Evolutionary conservation across 2,113 vertebrate genomes (phyloP), one percentile per base, ranked within the genome.

Genomic region (Psammodynastes pulverulentus): DNA sequence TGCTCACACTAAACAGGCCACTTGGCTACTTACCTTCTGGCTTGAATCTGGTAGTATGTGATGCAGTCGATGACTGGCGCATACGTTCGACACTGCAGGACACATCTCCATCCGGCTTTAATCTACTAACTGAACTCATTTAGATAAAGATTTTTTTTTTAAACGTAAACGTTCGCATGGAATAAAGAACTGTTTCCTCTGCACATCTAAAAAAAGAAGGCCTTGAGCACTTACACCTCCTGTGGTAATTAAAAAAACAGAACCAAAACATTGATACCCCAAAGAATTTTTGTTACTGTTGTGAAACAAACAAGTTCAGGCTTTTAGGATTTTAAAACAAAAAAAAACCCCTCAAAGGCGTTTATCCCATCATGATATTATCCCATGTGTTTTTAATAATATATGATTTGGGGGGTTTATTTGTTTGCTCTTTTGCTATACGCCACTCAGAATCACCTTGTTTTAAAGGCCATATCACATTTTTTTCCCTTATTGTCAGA

Each of bases 1-100:
- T 51, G 2, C 39, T 39, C 86, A 46, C 17, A 12, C 56, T 12
- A 67, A 49, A 92, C 17, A 26, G 2, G 12, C 29, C 7, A 10
- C 15, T 5, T 39, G 34, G 88, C 45, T 4, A 89, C 88, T 92
- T 34, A 93, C 92, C 92, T 91, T 93, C 90, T 84, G 45, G 46
- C n/a, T 34, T 88, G 2, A 23, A 48, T 52, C 86, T 91, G 89
- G 23, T 91, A 48, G 26, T 51, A 45, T 26, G 23, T 3, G 72
- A 92, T 29, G 39, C 92, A 52, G 85, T 89, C n/a, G 39, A 89
- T 17, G 19, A 45, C n/a, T 1, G 45, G 43, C 43, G 1, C 54
- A 51, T 43, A 0, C 23, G 46, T 23, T 91, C 92, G 2, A 2
- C 2, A 5, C 3, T 84, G 86, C n/a, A 17, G 53, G 3, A 7